Evolutionary conservation across 2,113 vertebrate species (phyloP), one percentile per base, ranked within the genome.

Genomic region (Misgurnus mizolepis): DNA sequence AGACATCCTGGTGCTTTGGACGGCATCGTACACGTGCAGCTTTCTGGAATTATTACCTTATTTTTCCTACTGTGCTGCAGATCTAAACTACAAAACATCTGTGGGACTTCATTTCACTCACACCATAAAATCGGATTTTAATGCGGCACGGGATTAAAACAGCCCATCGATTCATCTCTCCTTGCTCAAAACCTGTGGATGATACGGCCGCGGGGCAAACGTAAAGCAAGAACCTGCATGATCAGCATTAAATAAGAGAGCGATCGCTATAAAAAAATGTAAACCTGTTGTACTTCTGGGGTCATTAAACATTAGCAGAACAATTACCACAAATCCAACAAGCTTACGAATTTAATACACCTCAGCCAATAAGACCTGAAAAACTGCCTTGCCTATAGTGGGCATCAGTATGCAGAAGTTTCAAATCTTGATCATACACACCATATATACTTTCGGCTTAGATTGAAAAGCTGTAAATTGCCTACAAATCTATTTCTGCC

Each of bases 71-170:
- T 61, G 79, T 4, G 27, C n/a, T 68, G 49, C 40, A 73, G 61
- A 80, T 65, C 69, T 45, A n/a, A 11, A 34, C 39, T 66, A 34
- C 69, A 73, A 53, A 53, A 80, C 34, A 71, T 65, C 45, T 61
- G 66, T 53, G 17, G 47, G 58, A 79, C 14, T 60, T 43, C 10
- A 62, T 76, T 76, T 67, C 27, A 75, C 71, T 67, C 47, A 18
- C 47, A 55, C 66, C 62, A 67, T 66, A 77, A 77, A 79, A 68
- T 61, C 67, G 6, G 7, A 64, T 71, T 80, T 80, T 55, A 80
- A 66, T 65, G 68, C 34, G 65, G 50, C 45, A 72, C 4, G 18
- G 65, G 77, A 79, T 45, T 79, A 79, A 69, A 79, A 80, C 58
- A 80, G n/a, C 8, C 56, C 49, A 80, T 72, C 61, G 66, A 69